Evolutionary conservation across 1,140 invertebrate species (phyloP), one percentile per base, ranked within the genome.

Genomic region (Calephelis nemesis): DNA sequence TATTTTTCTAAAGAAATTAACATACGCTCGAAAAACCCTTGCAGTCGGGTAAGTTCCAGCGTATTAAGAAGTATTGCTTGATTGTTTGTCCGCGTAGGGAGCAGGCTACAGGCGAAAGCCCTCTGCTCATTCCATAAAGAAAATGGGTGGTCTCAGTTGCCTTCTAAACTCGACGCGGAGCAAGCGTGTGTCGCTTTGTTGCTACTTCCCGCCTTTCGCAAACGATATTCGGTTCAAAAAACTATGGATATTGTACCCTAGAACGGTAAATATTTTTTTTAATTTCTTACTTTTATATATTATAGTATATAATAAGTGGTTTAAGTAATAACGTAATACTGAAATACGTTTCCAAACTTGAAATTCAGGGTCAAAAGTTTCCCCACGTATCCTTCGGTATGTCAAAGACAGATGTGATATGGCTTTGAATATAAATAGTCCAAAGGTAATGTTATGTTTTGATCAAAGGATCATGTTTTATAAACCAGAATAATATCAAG

Each of bases 161-260:
- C 64, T 48, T 72, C 58, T 62, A 68, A 74, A 77, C 68, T 63
- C 74, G 74, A 65, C 64, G 69, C 67, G 13, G 49, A 58, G 2
- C 69, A 69, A 68, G 68, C 74, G 78, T 74, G 74, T 65, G 67
- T 12, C n/a, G 9, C 8, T 7, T 8, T 66, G 12, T 47, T 7
- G 42, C 19, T 9, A 42, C 30, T 83, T 82, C 78, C 80, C 74
- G 78, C 80, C 74, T 65, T 75, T 71, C 77, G 73, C 66, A 73
- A 72, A 72, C 54, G 15, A 68, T 50, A 9, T 63, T 42, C 63
- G 52, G 13, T 54, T 48, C 63, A 73, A 68, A 68, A 73, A 79
- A 85, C 78, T 86, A 88, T 88, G 85, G 80, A 80, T 67, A 73
- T 77, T 73, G 76, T 78, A 77, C 78, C 79, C 76, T 70, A 72